Base-by-base conservation (phyloP, 2,888 invertebrate genomes). In the Xestobium rufovillosum region DNA sequence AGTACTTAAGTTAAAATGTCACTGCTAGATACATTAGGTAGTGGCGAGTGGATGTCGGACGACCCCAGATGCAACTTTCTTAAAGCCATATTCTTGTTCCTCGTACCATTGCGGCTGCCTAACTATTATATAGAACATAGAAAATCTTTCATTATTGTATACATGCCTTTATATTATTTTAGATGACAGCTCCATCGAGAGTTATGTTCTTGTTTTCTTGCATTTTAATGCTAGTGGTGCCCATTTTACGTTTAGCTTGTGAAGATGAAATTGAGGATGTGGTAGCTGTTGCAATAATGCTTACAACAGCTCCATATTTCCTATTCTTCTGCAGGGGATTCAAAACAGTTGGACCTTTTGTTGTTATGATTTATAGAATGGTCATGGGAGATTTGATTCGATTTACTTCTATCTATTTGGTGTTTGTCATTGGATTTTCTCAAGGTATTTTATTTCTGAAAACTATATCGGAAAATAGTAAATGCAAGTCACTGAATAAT, bases 331-430 rank as follows among this genome's bases (percentile, higher is more conserved):
- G 95, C 70, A 92, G 97, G 56, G 96, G 95, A 9, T 92, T 97
- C 66, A 92, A 94, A 67, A 91, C 95, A 0, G 95, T 97, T 1
- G 97, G 97, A 3, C 97, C 97, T 0, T 97, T 97, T 76, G 97
- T 97, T n/a, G 91, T 96, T 49, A 97, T 97, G 96, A 94, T 98
- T 51, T 97, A 97, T 68, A 79, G 95, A 47, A 97, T 98, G 92
- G 87, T 97, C 31, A 85, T 87, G 77, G 94, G 96, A 37, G 97
- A 98, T 68, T 71, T 97, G 16, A 70, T 96, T 14, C 76, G 97
- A 46, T 98, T 98, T 65, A 92, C 95, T 43, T 84, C 87, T 31
- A 98, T 98, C 59, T 98, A 97, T 61, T 69, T 92, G 44, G 92
- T 98, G 3, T 97, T 98, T 61, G 89, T 98, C 3, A 83, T 96